Evolutionary conservation across 1,140 invertebrate genomes (phyloP).

Genomic region (Ceratina japonica): DNA sequence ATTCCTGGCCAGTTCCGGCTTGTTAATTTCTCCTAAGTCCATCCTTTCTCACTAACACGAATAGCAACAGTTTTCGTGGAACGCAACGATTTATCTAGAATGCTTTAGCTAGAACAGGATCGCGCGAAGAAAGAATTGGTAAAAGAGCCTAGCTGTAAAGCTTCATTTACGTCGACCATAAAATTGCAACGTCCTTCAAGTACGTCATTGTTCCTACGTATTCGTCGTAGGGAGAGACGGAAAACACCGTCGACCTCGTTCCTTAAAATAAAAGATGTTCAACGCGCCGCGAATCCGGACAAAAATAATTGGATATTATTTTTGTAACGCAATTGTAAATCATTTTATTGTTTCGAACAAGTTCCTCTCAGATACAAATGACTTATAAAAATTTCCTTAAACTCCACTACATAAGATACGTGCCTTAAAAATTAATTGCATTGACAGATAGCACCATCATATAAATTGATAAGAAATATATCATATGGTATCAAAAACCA

Average conservation of each 20-base stretch:
- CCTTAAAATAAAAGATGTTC: background rate
- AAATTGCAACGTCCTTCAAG: background rate
- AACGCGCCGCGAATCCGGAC: background rate
- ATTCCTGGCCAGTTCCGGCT: too few relatives aligned
- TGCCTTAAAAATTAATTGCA: conserved; percentile 32
- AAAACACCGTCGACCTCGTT: conserved; percentile 3
- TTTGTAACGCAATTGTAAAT: conserved; percentile 19
- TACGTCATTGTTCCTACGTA: conserved; percentile 1
- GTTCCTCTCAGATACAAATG: conserved; percentile 13
- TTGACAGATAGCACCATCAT: conserved; percentile 24
- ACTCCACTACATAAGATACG: background rate
- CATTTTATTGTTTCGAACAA: conserved; percentile 25
- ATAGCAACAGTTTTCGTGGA: background rate
- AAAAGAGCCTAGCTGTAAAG: background rate
- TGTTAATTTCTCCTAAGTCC: too few relatives aligned
- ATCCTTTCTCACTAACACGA: background rate
- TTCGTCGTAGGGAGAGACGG: background rate
- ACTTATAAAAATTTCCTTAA: conserved; percentile 21
- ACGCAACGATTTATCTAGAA: background rate
- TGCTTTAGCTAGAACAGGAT: background rate
- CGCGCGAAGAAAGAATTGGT: background rate
- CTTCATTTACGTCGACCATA: background rate
- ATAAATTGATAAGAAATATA: background rate
- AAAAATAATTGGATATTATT: background rate
- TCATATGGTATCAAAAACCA: conserved; percentile 3